Evolutionary conservation across 2,113 vertebrate species (phyloP).

Genomic region (Nerophis lumbriciformis): DNA sequence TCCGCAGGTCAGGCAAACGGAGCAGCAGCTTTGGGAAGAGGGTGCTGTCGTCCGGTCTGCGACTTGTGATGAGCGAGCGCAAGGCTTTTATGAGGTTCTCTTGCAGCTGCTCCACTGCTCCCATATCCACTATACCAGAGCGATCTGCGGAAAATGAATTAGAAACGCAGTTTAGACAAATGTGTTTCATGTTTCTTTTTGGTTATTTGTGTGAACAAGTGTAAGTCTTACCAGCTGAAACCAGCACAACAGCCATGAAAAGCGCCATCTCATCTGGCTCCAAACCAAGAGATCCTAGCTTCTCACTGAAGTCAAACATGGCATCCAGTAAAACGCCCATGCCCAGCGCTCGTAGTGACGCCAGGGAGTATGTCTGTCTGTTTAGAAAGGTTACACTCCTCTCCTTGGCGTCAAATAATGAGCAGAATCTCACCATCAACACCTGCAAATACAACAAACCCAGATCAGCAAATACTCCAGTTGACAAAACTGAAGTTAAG

Average conservation of each 20-base stretch:
- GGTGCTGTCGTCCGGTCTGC: slow-evolving; percentile 66
- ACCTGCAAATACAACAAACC: slow-evolving; percentile 55
- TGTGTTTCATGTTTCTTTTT: background rate
- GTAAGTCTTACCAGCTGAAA: slow-evolving; percentile 72
- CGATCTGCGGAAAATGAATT: slow-evolving; percentile 53
- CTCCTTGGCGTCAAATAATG: slow-evolving; percentile 73
- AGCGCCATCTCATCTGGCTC: slow-evolving; percentile 79
- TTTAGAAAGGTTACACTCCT: slow-evolving; percentile 74
- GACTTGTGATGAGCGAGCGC: slow-evolving; percentile 68
- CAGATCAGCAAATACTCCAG: background rate
- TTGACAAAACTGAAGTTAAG: background rate
- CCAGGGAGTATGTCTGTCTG: slow-evolving; percentile 72
- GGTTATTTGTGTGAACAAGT: background rate
- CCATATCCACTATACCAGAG: slow-evolving; percentile 67
- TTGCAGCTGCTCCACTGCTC: slow-evolving; percentile 73
- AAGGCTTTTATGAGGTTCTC: slow-evolving; percentile 74
- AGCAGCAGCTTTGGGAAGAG: slow-evolving; percentile 76
- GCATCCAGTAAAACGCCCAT: slow-evolving; percentile 68
- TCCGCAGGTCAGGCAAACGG: slow-evolving; percentile 74
- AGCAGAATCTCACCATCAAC: slow-evolving; percentile 78
- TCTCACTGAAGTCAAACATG: slow-evolving; percentile 79
- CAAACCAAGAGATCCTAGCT: slow-evolving; percentile 68
- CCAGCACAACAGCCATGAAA: slow-evolving; percentile 77
- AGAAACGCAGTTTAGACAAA: background rate
- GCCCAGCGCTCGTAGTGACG: slow-evolving; percentile 66